Evolutionary conservation across 2,888 invertebrate species (phyloP), one percentile per base, ranked within the genome.

Genomic region (Rotaria sp.): DNA sequence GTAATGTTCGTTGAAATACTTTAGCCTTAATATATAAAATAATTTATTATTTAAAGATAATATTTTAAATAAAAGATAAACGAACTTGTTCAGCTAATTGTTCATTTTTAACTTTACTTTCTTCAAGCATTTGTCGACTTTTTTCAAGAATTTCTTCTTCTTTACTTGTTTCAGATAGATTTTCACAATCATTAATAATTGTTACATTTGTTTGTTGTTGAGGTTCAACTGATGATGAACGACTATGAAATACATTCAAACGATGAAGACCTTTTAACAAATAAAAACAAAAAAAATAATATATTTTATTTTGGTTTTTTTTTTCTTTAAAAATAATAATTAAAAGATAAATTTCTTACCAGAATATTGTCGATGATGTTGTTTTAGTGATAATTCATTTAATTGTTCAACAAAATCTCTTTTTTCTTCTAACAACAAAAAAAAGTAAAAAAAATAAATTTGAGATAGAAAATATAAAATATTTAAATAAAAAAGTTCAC

Each of bases 71-170:
- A n/a, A n/a, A n/a, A n/a, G 35, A 35, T 1, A 1, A 80, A 80
- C 80, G 45, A 80, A 80, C 80, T 80, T 80, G 80, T 80, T 80
- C 80, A 80, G 80, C 80, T 80, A 80, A 80, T 80, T 80, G 80
- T 41, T 80, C 80, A 45, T 80, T 80, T 80, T 80, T 80, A 3
- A 26, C 45, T 80, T 80, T 80, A n/a, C 80, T 80, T 80, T 80
- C 80, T 80, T 80, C 80, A n/a, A 80, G 80, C 41, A 80, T 80
- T 80, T 80, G 80, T n/a, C 80, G 80, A 80, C 80, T 80, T 80
- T 45, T 80, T 80, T 80, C 80, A 2, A 80, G n/a, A 80, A 80
- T 35, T n/a, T 80, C 80, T 80, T 80, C 80, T 80, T 80, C 45
- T 80, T 80, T 74, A 74, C 38, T 80, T 45, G 45, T 80, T 45